These are phyloP conservation scores for Iselma pallidipennis DNA, from an alignment of 2,888 invertebrate genomes.

Conservation along the genomic window DNA sequence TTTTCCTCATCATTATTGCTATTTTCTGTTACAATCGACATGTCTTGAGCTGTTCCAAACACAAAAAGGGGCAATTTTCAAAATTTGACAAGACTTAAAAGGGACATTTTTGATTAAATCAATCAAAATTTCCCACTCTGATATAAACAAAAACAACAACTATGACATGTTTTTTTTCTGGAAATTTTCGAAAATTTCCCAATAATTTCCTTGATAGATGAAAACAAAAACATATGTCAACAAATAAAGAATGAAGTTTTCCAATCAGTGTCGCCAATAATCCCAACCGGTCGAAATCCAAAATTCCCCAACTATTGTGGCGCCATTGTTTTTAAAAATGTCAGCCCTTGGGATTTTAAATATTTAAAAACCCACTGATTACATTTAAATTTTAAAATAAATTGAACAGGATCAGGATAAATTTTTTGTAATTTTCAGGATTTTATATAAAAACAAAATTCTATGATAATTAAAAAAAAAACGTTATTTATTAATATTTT, in stretches of 20 bases:
- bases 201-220: neutral
- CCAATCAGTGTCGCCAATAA: constrained; percentile 13
- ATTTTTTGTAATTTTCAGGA: neutral
- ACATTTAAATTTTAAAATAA: constrained; percentile 23
- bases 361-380: constrained; percentile 17
- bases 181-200: neutral
- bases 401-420: neutral
- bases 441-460: neutral
- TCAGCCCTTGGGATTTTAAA: constrained; percentile 18
- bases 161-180: neutral
- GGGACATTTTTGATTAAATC: too few species aligned
- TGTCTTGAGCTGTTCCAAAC: neutral
- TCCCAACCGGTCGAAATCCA: constrained; percentile 3
- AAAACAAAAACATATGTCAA: constrained; percentile 27
- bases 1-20: constrained; percentile 15
- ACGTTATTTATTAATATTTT: neutral
- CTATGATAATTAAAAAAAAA: neutral
- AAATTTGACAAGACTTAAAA: too few species aligned
- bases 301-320: constrained; percentile 4
- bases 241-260: constrained; percentile 11
- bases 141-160: neutral
- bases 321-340: neutral
- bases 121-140: too few species aligned
- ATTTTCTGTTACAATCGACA: constrained; percentile 5
- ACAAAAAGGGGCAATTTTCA: too few species aligned